These are phyloP conservation scores for Phoxinus phoxinus DNA, from an alignment of 2,113 vertebrate genomes.

Conservation along the genomic window DNA sequence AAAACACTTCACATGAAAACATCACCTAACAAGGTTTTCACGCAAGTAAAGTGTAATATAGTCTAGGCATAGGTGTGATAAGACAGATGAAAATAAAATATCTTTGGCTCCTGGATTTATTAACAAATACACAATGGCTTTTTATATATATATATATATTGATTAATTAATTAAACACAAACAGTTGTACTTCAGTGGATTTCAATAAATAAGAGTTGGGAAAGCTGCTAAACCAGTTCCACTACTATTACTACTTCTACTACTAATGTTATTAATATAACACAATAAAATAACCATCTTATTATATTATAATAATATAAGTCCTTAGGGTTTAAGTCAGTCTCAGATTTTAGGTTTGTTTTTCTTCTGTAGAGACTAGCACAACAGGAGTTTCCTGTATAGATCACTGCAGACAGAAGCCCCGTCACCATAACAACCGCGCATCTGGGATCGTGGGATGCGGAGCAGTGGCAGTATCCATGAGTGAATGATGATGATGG, in stretches of 20 bases:
- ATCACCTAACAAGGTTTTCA: background rate
- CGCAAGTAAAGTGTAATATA: background rate
- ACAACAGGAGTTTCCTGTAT: slow-evolving; percentile 64
- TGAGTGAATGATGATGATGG: slow-evolving; percentile 63
- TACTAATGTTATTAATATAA: slow-evolving; percentile 40
- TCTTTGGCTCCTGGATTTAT: slow-evolving; percentile 24
- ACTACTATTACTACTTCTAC: background rate
- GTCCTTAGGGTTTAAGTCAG: slow-evolving; percentile 51
- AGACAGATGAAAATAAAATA: background rate
- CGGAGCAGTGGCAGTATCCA: slow-evolving; percentile 59
- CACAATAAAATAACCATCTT: slow-evolving; percentile 46
- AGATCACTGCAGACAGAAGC: slow-evolving; percentile 58
- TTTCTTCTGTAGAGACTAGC: slow-evolving; percentile 69
- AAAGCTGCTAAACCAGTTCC: background rate
- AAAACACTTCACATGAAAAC: background rate
- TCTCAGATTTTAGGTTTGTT: slow-evolving; percentile 67
- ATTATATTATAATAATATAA: slow-evolving; percentile 40
- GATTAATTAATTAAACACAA: background rate
- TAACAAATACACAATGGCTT: slow-evolving; percentile 50
- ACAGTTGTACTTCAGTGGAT: slow-evolving; percentile 4
- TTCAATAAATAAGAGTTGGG: slow-evolving; percentile 22
- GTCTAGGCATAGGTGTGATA: background rate
- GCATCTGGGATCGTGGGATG: slow-evolving; percentile 64
- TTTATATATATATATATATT: background rate
- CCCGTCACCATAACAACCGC: slow-evolving; percentile 63